Evolutionary conservation across 1,140 invertebrate genomes (phyloP), one percentile per base, ranked within the genome.

Genomic region (Halesus radiatus): DNA sequence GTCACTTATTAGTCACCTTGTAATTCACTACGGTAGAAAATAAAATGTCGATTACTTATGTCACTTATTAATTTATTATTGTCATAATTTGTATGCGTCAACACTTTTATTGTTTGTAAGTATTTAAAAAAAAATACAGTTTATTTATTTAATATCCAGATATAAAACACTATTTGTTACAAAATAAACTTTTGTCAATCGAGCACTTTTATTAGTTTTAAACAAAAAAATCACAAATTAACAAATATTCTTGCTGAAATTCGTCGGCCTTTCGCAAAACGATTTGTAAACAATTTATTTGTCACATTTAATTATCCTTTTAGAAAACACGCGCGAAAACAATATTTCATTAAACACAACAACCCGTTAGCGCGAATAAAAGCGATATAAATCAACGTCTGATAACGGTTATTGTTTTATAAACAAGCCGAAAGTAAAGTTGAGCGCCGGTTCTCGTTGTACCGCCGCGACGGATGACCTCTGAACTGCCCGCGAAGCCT

Each of bases 391-490:
- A 20, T 50, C 32, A 70, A 50, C 37, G 32, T 16, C 32, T 15
- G 37, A 70, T 70, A 70, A 50, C 66, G 10, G 37, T 50, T 70
- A 70, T 70, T 37, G 16, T 18, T 50, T 70, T 50, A 50, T 50
- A 70, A 70, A 70, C 66, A 70, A 70, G 22, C 56, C 56, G 74
- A 22, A 22, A 74, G 18, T 54, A 29, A 23, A 54, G 29, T 45
- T 76, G 54, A 76, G 74, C 56, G 74, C 74, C 53, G 54, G 50
- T 76, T 26, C 45, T 32, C 22, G 45, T 23, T 23, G 62, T 22
- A 53, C n/a, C 26, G 50, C 53, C 52, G 66, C 76, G 66, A 45
- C 64, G 66, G 52, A 8, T 78, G 76, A 68, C 76, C 66, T 68
- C 23, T 70, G 76, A 68, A 70, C 76, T 56, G 66, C 23, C 45